Evolutionary conservation across 2,113 vertebrate species (phyloP).

Genomic region (Aspidoscelis tigris): DNA sequence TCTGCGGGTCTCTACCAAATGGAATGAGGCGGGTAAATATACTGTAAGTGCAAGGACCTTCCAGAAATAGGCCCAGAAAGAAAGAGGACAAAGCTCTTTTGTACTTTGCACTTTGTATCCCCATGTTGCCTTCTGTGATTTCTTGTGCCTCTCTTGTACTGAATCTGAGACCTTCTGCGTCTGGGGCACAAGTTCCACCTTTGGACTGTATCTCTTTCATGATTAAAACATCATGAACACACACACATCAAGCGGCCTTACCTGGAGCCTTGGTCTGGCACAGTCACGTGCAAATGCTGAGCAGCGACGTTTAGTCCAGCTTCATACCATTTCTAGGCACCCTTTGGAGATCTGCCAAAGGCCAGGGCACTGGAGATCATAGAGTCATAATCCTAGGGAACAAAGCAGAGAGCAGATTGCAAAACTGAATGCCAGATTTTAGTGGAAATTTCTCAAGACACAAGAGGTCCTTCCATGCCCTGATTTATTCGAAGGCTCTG

Average conservation of each 20-base stretch:
- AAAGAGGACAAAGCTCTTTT: not conserved
- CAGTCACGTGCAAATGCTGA: not conserved
- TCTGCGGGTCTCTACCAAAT: no score
- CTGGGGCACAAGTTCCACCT: no score
- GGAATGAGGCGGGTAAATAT: no score
- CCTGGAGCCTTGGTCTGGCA: not conserved
- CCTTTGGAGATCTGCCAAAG: not conserved
- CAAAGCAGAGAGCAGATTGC: not conserved
- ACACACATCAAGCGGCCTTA: not conserved
- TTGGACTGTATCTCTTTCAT: not conserved
- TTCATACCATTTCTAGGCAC: conserved; percentile 19
- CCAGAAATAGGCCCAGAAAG: not conserved
- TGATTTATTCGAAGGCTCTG: not conserved
- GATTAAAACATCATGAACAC: not conserved
- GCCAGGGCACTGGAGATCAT: not conserved
- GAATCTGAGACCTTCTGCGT: not conserved
- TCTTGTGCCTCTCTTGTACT: not conserved
- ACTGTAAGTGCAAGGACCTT: no score
- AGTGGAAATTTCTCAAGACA: not conserved
- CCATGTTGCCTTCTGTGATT: not conserved
- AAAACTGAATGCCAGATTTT: not conserved
- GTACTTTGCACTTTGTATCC: not conserved
- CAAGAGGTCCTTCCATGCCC: not conserved
- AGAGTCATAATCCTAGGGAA: conserved; percentile 15
- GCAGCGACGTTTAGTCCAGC: not conserved